A percentile compares a stretch with the other conserved stretches of the same genome.
phyloP scores from a whole-genome alignment of 2,888 invertebrate genomes.

The Drosophila nigricruria region DNA sequence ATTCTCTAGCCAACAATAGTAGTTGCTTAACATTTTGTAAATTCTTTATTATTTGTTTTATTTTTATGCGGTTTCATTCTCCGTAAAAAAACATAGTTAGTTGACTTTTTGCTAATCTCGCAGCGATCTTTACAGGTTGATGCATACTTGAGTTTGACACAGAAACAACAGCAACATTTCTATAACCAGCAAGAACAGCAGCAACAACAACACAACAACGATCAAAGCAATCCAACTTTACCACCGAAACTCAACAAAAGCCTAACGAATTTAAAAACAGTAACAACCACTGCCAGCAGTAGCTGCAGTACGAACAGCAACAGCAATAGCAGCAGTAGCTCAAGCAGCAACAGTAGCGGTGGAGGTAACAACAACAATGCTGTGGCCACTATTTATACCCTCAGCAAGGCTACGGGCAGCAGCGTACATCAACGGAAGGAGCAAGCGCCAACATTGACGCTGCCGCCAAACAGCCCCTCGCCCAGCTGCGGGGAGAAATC shows the following conservation, averaged over 20 bases:
- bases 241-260: constrained; percentile 86
- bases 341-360: constrained; percentile 34
- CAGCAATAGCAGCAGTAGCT: constrained; percentile 33
- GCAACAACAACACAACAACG: constrained; percentile 45
- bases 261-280: constrained; percentile 83
- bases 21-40: background rate
- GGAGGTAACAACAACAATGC: constrained; percentile 59
- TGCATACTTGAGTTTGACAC: constrained; percentile 82
- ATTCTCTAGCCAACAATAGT: background rate
- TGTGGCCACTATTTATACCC: constrained; percentile 81
- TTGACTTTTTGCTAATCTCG: constrained; percentile 22
- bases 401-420: constrained; percentile 70
- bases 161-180: constrained; percentile 81
- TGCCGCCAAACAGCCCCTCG: constrained; percentile 77
- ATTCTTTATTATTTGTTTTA: background rate
- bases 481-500: constrained; percentile 57
- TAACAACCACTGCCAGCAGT: constrained; percentile 46
- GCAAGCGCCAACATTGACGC: constrained; percentile 81
- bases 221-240: constrained; percentile 81
- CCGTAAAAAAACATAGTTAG: background rate
- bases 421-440: constrained; percentile 59
- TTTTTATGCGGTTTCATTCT: constrained; percentile 7
- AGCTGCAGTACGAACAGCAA: constrained; percentile 25
- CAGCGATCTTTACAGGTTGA: constrained; percentile 72
- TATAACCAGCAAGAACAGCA: constrained; percentile 66